phyloP scores from a whole-genome alignment of 2,888 invertebrate genomes.

The Macroteleia sp. region DNA sequence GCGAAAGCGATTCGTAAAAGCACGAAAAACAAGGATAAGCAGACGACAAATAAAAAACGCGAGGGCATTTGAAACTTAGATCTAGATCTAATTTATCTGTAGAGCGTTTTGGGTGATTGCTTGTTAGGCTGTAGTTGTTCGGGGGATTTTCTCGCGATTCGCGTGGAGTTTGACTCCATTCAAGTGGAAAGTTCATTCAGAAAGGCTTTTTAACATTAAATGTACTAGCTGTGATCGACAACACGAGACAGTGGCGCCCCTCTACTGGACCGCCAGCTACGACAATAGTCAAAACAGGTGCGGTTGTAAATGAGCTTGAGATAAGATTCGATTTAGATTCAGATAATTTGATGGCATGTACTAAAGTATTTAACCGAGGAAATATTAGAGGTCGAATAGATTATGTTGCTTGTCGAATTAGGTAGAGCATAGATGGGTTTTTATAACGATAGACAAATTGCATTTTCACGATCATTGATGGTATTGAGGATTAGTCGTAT shows the following conservation, averaged over 20 bases:
- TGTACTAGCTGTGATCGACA: slow-evolving; percentile 75
- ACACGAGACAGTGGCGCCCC: slow-evolving; percentile 82
- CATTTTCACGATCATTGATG: too few species aligned
- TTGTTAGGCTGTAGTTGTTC: background rate
- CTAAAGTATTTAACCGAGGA: too few species aligned
- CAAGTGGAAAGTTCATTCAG: slow-evolving; percentile 14
- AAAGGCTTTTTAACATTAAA: slow-evolving; percentile 37
- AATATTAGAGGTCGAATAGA: too few species aligned
- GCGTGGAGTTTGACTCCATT: background rate
- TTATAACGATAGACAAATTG: too few species aligned
- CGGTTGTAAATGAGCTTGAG: slow-evolving; percentile 48
- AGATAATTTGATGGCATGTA: background rate
- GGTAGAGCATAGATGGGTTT: too few species aligned
- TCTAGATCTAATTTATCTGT: background rate
- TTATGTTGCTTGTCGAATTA: too few species aligned
- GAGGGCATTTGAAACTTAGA: background rate
- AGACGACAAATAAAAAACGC: background rate
- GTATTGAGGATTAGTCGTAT: too few species aligned
- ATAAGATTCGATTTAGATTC: slow-evolving; percentile 33
- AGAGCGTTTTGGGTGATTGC: background rate
- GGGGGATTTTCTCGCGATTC: background rate
- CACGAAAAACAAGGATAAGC: background rate
- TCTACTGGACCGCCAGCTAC: slow-evolving; percentile 81
- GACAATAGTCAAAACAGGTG: slow-evolving; percentile 81
- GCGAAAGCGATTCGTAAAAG: background rate